Evolutionary conservation across 64 coral and sea anemone species (phyloP).

Genomic region (Anthopleura sola): DNA sequence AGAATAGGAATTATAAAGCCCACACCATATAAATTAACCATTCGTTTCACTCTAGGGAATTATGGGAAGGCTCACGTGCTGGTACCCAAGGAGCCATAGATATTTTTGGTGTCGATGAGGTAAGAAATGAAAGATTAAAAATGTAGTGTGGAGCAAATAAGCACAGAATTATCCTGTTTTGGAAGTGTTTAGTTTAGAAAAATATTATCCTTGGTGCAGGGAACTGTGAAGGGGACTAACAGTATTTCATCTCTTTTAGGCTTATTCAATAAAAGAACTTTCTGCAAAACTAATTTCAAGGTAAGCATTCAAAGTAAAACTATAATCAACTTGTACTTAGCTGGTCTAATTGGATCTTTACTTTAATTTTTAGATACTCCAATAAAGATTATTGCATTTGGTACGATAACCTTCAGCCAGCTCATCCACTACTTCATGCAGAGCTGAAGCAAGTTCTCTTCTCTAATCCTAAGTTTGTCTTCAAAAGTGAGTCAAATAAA

Average conservation of each 20-base stretch:
- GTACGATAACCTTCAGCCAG: slow-evolving; percentile 82
- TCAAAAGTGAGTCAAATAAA: slow-evolving; percentile 54
- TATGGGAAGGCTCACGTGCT: slow-evolving; percentile 90
- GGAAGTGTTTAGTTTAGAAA: too few relatives aligned
- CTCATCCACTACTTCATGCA: slow-evolving; percentile 59
- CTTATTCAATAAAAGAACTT: slow-evolving; percentile 47
- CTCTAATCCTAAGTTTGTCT: slow-evolving; percentile 69
- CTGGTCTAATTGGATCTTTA: not conserved
- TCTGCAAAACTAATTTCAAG: slow-evolving; percentile 30
- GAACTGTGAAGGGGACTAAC: too few relatives aligned
- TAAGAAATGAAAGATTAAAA: not conserved
- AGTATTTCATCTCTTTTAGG: slow-evolving; percentile 7
- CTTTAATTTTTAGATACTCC: slow-evolving; percentile 58
- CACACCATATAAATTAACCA: too few relatives aligned
- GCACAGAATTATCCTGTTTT: too few relatives aligned
- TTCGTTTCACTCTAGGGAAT: slow-evolving; percentile 51
- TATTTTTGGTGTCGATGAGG: slow-evolving; percentile 86
- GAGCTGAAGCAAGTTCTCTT: slow-evolving; percentile 89
- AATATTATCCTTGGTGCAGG: too few relatives aligned
- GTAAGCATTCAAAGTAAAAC: slow-evolving; percentile 9
- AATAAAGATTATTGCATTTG: slow-evolving; percentile 83
- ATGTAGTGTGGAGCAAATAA: too few relatives aligned
- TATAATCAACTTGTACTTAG: too few relatives aligned
- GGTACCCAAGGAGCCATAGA: slow-evolving; percentile 78
- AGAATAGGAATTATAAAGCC: too few relatives aligned